These are phyloP conservation scores for Astyanax mexicanus DNA, from an alignment of 2,797 vertebrate genomes.

Conservation along the genomic window DNA sequence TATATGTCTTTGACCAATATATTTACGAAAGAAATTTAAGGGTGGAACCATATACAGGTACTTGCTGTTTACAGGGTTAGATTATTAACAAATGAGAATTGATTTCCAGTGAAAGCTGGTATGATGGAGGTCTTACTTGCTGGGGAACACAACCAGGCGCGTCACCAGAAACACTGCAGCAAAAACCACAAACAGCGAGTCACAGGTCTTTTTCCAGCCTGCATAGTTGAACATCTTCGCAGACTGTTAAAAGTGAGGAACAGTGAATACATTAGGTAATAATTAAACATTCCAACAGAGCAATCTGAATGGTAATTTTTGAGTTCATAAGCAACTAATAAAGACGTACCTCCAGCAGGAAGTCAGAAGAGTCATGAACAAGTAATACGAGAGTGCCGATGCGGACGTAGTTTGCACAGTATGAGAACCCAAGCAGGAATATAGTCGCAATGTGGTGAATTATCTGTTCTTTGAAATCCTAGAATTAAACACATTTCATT, in stretches of 20 bases:
- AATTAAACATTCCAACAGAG: not conserved
- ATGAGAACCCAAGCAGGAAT: conserved; percentile 93
- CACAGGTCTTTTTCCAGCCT: conserved; percentile 84
- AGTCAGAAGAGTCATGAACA: conserved; percentile 91
- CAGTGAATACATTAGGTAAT: not conserved
- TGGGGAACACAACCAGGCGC: conserved; percentile 86
- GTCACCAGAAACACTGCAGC: conserved; percentile 85
- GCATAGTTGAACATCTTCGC: conserved; percentile 92
- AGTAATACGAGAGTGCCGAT: conserved; percentile 92
- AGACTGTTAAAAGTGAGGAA: conserved; percentile 73
- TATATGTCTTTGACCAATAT: no score
- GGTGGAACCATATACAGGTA: no score
- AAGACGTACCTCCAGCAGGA: conserved; percentile 87
- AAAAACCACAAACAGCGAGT: conserved; percentile 85
- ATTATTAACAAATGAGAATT: conserved; percentile 22
- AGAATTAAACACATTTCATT: conserved; percentile 17
- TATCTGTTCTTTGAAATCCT: conserved; percentile 96
- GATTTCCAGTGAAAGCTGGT: not conserved
- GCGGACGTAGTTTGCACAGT: conserved; percentile 91
- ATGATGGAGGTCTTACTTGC: conserved; percentile 78
- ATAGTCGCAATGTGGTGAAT: conserved; percentile 94
- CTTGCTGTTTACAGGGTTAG: not conserved
- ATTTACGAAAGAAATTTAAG: not conserved
- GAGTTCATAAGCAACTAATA: not conserved
- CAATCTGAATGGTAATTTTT: no score